Conservation (phyloP, 1,140 invertebrate species). For the Drosophila sucinea region DNA sequence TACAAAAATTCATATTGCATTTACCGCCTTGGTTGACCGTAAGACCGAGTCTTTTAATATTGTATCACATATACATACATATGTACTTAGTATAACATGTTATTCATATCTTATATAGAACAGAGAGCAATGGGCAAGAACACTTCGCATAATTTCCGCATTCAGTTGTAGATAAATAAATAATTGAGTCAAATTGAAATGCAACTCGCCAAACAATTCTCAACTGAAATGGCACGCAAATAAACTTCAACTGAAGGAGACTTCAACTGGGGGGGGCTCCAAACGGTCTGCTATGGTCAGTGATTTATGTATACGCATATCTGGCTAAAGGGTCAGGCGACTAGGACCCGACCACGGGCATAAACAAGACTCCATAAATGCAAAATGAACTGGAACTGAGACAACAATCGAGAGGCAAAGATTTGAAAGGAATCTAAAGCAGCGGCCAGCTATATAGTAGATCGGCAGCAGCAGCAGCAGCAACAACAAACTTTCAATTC, state of each 20-base stretch:
- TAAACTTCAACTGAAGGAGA: conserved; percentile 59
- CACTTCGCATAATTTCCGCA: conserved; percentile 77
- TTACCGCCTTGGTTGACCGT: conserved; percentile 23
- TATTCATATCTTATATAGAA: conserved; percentile 48
- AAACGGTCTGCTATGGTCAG: conserved; percentile 59
- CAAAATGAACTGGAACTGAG: conserved; percentile 28
- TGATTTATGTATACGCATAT: conserved; percentile 49
- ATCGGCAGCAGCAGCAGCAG: conserved; percentile 37
- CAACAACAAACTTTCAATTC: conserved; percentile 71
- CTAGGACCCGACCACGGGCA: conserved; percentile 28
- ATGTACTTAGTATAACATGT: conserved; percentile 45
- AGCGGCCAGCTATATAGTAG: conserved; percentile 40
- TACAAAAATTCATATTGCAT: conserved; percentile 55
- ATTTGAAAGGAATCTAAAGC: conserved; percentile 6
- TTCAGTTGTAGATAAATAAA: conserved; percentile 80
- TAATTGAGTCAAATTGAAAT: conserved; percentile 82
- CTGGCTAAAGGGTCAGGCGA: conserved; percentile 33
- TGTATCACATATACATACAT: conserved; percentile 54
- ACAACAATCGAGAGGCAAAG: background rate
- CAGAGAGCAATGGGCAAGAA: background rate
- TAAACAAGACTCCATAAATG: conserved; percentile 31
- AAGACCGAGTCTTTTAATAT: conserved; percentile 37
- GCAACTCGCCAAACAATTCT: conserved; percentile 78
- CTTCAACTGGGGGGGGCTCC: conserved; percentile 27
- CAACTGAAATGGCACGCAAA: conserved; percentile 62